Conservation (phyloP, 2,113 vertebrate genomes). For the Lipotes vexillifer region DNA sequence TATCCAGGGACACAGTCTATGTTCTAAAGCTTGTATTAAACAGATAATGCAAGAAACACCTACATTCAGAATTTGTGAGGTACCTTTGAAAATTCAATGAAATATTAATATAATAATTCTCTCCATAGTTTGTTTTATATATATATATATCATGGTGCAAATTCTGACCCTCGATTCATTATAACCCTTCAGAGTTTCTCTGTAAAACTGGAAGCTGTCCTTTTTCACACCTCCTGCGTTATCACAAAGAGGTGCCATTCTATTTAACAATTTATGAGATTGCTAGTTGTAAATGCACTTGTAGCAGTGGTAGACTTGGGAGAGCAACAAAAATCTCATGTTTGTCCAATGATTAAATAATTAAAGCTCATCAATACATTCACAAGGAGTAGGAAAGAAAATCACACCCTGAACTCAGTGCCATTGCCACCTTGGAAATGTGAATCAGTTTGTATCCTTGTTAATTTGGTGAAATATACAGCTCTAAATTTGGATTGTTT, state of each 20-base stretch:
- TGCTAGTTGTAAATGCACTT: background rate
- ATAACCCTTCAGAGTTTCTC: background rate
- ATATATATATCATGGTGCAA: background rate
- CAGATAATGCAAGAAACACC: constrained; percentile 2
- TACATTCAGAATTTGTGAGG: background rate
- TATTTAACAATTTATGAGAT: background rate
- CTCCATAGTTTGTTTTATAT: background rate
- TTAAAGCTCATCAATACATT: background rate
- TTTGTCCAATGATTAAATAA: background rate
- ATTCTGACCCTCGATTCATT: background rate
- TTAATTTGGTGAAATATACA: background rate
- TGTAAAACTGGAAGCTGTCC: background rate
- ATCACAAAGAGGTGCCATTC: background rate
- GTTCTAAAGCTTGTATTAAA: background rate
- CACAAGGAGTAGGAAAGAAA: background rate
- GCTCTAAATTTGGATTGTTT: background rate
- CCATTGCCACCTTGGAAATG: background rate
- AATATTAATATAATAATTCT: background rate
- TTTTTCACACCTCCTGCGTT: background rate
- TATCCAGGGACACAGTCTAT: background rate
- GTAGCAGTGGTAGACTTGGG: background rate
- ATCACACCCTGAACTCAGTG: background rate
- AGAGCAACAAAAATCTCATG: background rate
- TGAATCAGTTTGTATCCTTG: background rate
- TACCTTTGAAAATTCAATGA: constrained; percentile 16